Evolutionary conservation across 2,888 invertebrate genomes (phyloP).

Genomic region (Anthrax anthrax): DNA sequence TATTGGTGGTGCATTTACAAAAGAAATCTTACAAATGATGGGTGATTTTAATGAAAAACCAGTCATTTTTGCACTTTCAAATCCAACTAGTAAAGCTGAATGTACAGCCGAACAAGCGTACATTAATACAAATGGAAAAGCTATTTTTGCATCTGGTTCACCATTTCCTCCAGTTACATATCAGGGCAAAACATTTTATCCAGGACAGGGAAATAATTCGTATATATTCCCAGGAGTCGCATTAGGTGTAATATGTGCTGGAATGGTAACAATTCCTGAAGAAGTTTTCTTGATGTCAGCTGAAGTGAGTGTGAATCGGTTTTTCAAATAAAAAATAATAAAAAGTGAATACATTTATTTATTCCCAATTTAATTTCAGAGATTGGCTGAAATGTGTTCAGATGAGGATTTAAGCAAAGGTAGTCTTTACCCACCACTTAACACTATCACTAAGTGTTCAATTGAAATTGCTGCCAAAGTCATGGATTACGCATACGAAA

Average conservation of each 20-base stretch:
- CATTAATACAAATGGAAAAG: slow-evolving; percentile 72
- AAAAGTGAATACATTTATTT: too few relatives aligned
- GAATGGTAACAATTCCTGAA: slow-evolving; percentile 79
- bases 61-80: slow-evolving; percentile 94
- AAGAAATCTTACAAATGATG: slow-evolving; percentile 76
- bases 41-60: slow-evolving; percentile 68
- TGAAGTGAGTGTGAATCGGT: slow-evolving; percentile 39
- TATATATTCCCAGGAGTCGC: slow-evolving; percentile 97
- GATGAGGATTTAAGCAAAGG: slow-evolving; percentile 68
- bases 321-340: neutral
- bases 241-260: slow-evolving; percentile 76
- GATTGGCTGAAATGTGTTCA: slow-evolving; percentile 66
- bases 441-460: slow-evolving; percentile 71
- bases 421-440: slow-evolving; percentile 82
- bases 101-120: slow-evolving; percentile 99
- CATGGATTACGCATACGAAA: slow-evolving; percentile 67
- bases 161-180: slow-evolving; percentile 80
- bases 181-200: slow-evolving; percentile 64
- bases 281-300: slow-evolving; percentile 86
- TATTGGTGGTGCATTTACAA: slow-evolving; percentile 83
- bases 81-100: slow-evolving; percentile 96
- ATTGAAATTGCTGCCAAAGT: slow-evolving; percentile 70
- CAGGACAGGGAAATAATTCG: slow-evolving; percentile 97
- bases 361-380: slow-evolving; percentile 35
- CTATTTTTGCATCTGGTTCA: slow-evolving; percentile 91